These are phyloP conservation scores for Tortrix viridana DNA, from an alignment of 2,888 invertebrate species.

Conservation along the genomic window DNA sequence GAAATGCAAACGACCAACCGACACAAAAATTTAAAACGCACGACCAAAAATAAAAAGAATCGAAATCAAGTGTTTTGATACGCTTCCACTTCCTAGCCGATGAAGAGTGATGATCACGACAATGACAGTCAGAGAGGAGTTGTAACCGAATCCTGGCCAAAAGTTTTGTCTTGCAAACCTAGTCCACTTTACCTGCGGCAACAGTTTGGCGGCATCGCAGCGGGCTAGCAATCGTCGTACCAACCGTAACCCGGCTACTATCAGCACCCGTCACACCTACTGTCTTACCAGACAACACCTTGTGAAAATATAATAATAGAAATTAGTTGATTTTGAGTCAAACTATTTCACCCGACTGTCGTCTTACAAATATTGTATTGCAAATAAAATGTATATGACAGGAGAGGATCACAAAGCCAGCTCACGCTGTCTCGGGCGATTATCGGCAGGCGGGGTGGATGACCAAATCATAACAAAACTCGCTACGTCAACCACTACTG, in stretches of 20 bases:
- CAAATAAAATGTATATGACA: slow-evolving; percentile 64
- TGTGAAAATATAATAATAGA: slow-evolving; percentile 80
- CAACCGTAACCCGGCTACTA: slow-evolving; percentile 77
- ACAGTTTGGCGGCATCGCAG: slow-evolving; percentile 64
- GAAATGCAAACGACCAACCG: slow-evolving; percentile 78
- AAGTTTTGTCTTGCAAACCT: slow-evolving; percentile 74
- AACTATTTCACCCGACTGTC: slow-evolving; percentile 70
- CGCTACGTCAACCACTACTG: slow-evolving; percentile 71
- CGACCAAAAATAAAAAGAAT: slow-evolving; percentile 31
- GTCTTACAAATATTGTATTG: slow-evolving; percentile 61
- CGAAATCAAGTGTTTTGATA: slow-evolving; percentile 48
- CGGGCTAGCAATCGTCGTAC: slow-evolving; percentile 72
- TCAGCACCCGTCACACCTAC: slow-evolving; percentile 81
- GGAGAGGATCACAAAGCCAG: slow-evolving; percentile 69
- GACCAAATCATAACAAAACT: slow-evolving; percentile 66
- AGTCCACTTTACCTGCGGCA: slow-evolving; percentile 79
- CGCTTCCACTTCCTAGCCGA: slow-evolving; percentile 82
- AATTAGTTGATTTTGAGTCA: slow-evolving; percentile 83
- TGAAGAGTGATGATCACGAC: slow-evolving; percentile 74
- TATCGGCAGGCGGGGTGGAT: slow-evolving; percentile 67
- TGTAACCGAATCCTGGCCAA: slow-evolving; percentile 71
- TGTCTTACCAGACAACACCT: slow-evolving; percentile 84
- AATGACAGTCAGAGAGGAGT: slow-evolving; percentile 71
- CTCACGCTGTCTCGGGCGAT: slow-evolving; percentile 70
- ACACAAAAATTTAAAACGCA: slow-evolving; percentile 47